A percentile compares a stretch with the other conserved stretches of the same genome.
These are phyloP conservation scores for Xiphophorus hellerii DNA, from an alignment of 2,113 vertebrate species.

Conservation along the genomic window DNA sequence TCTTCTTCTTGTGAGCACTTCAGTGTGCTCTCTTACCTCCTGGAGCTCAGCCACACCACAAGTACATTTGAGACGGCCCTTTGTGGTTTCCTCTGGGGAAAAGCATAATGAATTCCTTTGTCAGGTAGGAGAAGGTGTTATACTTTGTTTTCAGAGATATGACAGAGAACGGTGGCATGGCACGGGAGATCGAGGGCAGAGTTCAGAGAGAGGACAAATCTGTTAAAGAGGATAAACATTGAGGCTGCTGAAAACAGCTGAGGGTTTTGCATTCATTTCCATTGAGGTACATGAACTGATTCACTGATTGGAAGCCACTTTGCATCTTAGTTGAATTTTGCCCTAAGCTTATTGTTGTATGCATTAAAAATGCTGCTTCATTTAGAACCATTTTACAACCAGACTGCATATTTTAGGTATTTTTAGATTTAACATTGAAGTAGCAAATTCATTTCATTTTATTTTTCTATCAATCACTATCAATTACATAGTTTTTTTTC, in stretches of 20 bases:
- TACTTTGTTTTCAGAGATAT: constrained; percentile 62
- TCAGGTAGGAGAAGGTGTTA: constrained; percentile 69
- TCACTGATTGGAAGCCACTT: constrained; percentile 71
- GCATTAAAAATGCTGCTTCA: constrained; percentile 43
- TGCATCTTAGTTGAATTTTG: constrained; percentile 69
- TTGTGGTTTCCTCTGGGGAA: constrained; percentile 57
- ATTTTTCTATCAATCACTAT: background rate
- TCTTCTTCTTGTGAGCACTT: constrained; percentile 63
- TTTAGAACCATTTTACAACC: constrained; percentile 35
- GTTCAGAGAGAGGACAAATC: constrained; percentile 78
- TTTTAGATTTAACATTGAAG: constrained; percentile 18
- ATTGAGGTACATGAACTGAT: constrained; percentile 70
- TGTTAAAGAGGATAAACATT: constrained; percentile 45
- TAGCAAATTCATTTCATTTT: constrained; percentile 2
- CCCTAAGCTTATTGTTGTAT: constrained; percentile 49
- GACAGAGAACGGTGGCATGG: constrained; percentile 53
- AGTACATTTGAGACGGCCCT: constrained; percentile 66
- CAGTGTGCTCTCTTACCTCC: constrained; percentile 39
- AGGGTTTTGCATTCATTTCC: constrained; percentile 77
- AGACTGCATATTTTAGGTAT: constrained; percentile 36
- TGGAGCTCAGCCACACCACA: constrained; percentile 65
- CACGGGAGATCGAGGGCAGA: constrained; percentile 59
- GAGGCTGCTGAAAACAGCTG: constrained; percentile 37
- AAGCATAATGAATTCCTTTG: constrained; percentile 76
- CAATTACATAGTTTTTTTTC: background rate